phyloP scores from a whole-genome alignment of 2,888 invertebrate genomes.

The Diploptera punctata region DNA sequence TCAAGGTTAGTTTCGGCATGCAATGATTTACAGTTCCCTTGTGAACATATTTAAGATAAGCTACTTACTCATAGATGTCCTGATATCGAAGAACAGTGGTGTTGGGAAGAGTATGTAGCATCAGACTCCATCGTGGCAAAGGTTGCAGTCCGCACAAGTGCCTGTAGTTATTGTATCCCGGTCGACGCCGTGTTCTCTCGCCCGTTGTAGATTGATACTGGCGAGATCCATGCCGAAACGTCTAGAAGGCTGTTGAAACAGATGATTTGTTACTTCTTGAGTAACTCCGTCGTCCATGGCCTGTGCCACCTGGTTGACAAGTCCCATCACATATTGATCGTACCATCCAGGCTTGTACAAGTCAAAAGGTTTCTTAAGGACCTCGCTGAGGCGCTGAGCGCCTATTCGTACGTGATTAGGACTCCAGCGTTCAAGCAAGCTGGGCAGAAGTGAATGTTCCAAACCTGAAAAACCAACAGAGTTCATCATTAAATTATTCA shows the following conservation, averaged over 20 bases:
- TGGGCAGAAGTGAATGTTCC: conserved; percentile 58
- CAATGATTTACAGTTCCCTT: too few relatives aligned
- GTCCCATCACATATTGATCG: conserved; percentile 57
- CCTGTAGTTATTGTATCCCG: conserved; percentile 54
- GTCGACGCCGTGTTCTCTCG: conserved; percentile 58
- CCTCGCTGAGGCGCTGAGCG: conserved; percentile 54
- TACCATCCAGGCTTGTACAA: conserved; percentile 57
- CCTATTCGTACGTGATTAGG: conserved; percentile 51
- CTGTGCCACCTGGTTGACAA: conserved; percentile 57
- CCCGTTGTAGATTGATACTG: conserved; percentile 58
- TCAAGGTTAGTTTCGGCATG: too few relatives aligned
- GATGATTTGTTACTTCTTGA: conserved; percentile 57
- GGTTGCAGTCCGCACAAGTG: conserved; percentile 50
- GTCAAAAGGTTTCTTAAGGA: conserved; percentile 57
- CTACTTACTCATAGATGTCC: conserved; percentile 50
- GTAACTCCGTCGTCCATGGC: conserved; percentile 57
- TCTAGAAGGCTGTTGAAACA: conserved; percentile 60
- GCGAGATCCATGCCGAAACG: conserved; percentile 59
- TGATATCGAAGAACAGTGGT: conserved; percentile 51
- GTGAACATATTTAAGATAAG: too few relatives aligned
- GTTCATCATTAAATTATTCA: too few relatives aligned
- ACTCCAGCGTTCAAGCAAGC: conserved; percentile 55
- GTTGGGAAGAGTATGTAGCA: conserved; percentile 52
- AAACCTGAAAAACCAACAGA: conserved; percentile 59
- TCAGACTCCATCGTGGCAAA: conserved; percentile 52